Base-by-base conservation (phyloP, 2,888 invertebrate genomes). In the Clanis bilineata region DNA sequence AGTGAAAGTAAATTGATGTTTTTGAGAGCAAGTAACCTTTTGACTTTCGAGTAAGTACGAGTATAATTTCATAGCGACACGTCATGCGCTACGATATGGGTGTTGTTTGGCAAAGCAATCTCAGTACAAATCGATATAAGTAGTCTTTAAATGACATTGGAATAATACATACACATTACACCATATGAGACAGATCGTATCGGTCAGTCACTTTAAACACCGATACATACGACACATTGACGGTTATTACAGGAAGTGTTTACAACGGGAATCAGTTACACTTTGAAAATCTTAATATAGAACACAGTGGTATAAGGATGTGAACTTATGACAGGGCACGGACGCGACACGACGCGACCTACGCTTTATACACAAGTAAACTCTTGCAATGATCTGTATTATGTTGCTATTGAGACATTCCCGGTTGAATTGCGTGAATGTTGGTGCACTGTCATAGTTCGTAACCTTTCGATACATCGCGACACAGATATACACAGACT, bases 311-410 rank as follows among this genome's bases (percentile, higher is more conserved):
- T 56, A 10, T 47, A 47, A 45, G 18, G 38, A 47, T 57, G 38
- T 45, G 36, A 45, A 57, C 41, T 12, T 57, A 47, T 38, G 36
- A 57, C 45, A 22, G 45, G 45, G 57, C 57, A 57, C 38, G 38
- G 57, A 15, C 38, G 15, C 15, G 18, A 15, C 45, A 22, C 32
- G 18, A 22, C 22, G 21, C 12, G 12, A 6, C n/a, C 23, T 45
- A 25, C 45, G n/a, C 3, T 21, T 21, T 7, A 9, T 44, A 4
- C 10, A 21, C n/a, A n/a, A n/a, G n/a, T n/a, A n/a, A n/a, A n/a
- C n/a, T n/a, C n/a, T n/a, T n/a, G n/a, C n/a, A n/a, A n/a, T n/a
- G 9, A 1, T 12, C 5, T 12, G 44, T 45, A 5, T 45, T 0
- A 10, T 36, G 9, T 36, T 18, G 32, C 10, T 10, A 18, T 51